phyloP scores from a whole-genome alignment of 2,888 invertebrate genomes.

The Diplazon laetatorius region DNA sequence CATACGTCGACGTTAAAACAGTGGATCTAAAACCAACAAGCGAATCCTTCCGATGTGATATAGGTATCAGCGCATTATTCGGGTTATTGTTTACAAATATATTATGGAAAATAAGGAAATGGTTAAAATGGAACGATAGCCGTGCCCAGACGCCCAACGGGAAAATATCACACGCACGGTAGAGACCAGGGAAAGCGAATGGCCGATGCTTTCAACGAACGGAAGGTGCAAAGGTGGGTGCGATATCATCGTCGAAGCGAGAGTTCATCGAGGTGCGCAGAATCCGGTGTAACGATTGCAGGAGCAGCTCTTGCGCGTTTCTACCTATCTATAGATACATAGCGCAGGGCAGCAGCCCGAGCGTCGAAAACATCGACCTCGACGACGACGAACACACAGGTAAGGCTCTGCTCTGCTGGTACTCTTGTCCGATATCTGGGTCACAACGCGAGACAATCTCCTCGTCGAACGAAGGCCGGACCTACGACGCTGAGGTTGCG shows the following conservation, averaged over 20 bases:
- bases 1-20: no score
- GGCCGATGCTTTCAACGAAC: constrained; percentile 17
- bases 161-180: constrained; percentile 6
- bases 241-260: constrained; percentile 51
- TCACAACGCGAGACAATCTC: constrained; percentile 72
- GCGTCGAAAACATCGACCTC: constrained; percentile 39
- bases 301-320: constrained; percentile 68
- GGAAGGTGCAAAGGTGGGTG: constrained; percentile 67
- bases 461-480: constrained; percentile 78
- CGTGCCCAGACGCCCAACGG: no score
- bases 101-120: neutral
- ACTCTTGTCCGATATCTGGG: constrained; percentile 74
- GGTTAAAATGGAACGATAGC: no score
- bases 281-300: constrained; percentile 82
- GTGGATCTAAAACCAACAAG: no score
- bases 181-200: constrained; percentile 2
- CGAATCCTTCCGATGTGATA: no score
- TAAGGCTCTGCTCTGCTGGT: constrained; percentile 54
- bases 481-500: constrained; percentile 76
- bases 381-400: constrained; percentile 59
- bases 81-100: neutral
- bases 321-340: constrained; percentile 25
- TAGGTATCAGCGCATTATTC: no score
- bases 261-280: constrained; percentile 76
- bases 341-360: constrained; percentile 46